Percentiles rank a stretch among this genome's conserved stretches.
phyloP scores from a whole-genome alignment of 2,888 invertebrate species.

The Lepidochitona cinerea region DNA sequence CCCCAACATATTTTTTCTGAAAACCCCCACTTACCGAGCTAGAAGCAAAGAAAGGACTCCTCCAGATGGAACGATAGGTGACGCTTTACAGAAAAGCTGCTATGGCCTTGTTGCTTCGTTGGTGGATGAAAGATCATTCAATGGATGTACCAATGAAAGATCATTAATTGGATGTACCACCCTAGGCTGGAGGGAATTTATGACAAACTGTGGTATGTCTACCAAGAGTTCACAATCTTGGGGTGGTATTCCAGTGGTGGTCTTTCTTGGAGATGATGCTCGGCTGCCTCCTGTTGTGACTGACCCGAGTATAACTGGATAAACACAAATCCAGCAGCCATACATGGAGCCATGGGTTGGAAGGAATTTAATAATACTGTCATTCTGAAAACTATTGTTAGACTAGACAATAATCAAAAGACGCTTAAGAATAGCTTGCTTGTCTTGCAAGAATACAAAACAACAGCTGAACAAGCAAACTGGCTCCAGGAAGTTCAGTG shows the following conservation, averaged over 20 bases:
- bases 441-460: not conserved
- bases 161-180: conserved; percentile 11
- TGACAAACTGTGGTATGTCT: conserved; percentile 17
- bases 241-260: conserved; percentile 39
- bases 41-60: conserved; percentile 28
- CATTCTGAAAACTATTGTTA: not conserved
- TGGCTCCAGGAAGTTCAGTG: conserved; percentile 9
- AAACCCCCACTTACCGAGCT: conserved; percentile 26
- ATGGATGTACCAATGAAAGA: too few relatives aligned
- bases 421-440: not conserved
- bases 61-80: conserved; percentile 27
- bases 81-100: conserved; percentile 25
- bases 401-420: not conserved
- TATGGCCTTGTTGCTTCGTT: conserved; percentile 25
- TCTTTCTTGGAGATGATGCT: conserved; percentile 33
- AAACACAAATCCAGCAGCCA: not conserved
- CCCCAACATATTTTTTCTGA: too few relatives aligned
- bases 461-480: conserved; percentile 4
- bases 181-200: conserved; percentile 30
- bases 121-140: too few relatives aligned
- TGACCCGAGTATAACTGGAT: not conserved
- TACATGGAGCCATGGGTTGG: not conserved
- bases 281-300: not conserved
- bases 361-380: not conserved
- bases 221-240: conserved; percentile 9